Percentiles rank a stretch among this genome's conserved stretches.
These are phyloP conservation scores for Argynnis bischoffii DNA, from an alignment of 2,888 invertebrate species.

Conservation along the genomic window DNA sequence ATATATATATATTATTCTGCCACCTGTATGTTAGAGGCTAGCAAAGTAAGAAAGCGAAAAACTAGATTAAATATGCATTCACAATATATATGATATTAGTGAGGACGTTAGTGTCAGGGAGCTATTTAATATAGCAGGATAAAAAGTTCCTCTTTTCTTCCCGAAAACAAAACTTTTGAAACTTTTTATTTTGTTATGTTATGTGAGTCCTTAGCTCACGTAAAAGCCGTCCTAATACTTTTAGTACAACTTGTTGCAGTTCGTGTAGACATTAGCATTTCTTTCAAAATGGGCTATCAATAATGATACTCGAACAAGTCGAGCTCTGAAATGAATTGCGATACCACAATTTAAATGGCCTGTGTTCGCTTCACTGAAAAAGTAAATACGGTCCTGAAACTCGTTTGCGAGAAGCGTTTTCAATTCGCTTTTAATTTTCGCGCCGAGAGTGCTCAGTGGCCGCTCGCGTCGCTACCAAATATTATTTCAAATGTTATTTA, in stretches of 20 bases:
- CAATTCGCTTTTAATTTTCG: slow-evolving; percentile 31
- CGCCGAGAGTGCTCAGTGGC: slow-evolving; percentile 21
- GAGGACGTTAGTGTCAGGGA: too few relatives aligned
- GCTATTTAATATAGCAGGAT: too few relatives aligned
- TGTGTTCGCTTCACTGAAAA: slow-evolving; percentile 23
- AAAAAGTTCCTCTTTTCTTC: too few relatives aligned
- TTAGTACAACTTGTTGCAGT: neutral
- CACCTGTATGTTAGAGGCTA: too few relatives aligned
- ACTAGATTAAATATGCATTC: too few relatives aligned
- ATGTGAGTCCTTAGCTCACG: too few relatives aligned
- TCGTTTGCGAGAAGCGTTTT: slow-evolving; percentile 31
- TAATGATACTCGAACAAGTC: slow-evolving; percentile 1
- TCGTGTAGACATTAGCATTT: slow-evolving; percentile 1
- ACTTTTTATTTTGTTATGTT: too few relatives aligned
- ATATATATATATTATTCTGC: too few relatives aligned
- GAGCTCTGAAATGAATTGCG: slow-evolving; percentile 23
- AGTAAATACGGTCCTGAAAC: slow-evolving; percentile 23
- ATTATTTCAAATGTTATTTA: slow-evolving; percentile 18
- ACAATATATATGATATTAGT: too few relatives aligned
- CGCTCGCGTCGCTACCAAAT: slow-evolving; percentile 14
- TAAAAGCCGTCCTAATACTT: neutral
- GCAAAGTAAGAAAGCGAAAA: too few relatives aligned
- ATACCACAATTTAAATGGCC: slow-evolving; percentile 23
- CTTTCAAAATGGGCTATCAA: slow-evolving; percentile 10
- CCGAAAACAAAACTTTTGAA: too few relatives aligned